Percentiles rank a stretch among this genome's conserved stretches.
Conservation (phyloP, 2,797 vertebrate genomes). For the Tapirus indicus region DNA sequence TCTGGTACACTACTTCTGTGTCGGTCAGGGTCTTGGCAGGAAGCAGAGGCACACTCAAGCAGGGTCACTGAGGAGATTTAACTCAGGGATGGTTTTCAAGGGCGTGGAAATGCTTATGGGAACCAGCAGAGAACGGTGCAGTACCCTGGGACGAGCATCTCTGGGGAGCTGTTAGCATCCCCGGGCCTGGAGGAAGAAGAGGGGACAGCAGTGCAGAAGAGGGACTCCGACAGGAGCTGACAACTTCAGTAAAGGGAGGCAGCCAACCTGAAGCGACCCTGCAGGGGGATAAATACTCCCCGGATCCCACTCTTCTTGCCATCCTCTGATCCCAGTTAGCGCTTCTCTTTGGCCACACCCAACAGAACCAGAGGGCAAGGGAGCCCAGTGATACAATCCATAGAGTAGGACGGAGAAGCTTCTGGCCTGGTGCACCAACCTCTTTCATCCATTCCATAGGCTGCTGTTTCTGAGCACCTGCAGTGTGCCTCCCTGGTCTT, state of each 20-base stretch:
- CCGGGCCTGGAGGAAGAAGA: neutral
- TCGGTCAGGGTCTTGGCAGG: neutral
- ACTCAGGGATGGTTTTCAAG: neutral
- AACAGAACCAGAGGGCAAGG: neutral
- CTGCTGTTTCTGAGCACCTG: neutral
- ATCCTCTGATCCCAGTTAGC: neutral
- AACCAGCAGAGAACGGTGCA: accelerated
- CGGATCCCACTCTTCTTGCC: neutral
- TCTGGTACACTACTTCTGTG: accelerated
- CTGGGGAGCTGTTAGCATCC: neutral
- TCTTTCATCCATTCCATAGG: neutral
- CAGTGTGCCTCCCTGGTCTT: neutral
- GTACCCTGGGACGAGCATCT: neutral
- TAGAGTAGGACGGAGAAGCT: neutral
- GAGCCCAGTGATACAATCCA: neutral
- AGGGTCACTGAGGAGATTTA: neutral
- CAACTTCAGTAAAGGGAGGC: neutral
- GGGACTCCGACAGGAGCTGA: neutral
- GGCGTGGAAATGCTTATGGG: neutral
- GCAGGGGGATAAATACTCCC: neutral
- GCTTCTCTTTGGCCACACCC: neutral
- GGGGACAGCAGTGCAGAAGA: neutral
- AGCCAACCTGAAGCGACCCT: neutral
- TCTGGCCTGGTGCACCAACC: neutral
- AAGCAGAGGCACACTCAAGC: neutral